Evolutionary conservation across 2,797 vertebrate genomes (phyloP), one percentile per base, ranked within the genome.

Genomic region (Ibycter americanus): DNA sequence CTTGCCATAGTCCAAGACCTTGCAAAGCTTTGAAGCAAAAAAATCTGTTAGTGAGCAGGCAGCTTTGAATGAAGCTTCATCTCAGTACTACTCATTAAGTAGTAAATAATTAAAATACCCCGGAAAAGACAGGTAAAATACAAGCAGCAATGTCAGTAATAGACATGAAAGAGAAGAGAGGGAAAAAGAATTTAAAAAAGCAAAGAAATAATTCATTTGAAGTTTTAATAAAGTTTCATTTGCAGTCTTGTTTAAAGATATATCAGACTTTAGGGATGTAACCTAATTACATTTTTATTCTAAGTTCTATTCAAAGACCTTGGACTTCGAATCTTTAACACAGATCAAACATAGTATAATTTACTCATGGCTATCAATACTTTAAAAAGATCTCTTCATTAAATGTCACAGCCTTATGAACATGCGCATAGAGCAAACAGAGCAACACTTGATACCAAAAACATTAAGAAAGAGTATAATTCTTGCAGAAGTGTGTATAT

Each of bases 341-440:
- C 94, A 98, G 98, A 97, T 98, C 97, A 98, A 98, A 98, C 98
- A 98, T 95, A 96, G 98, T 98, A 98, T 99, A 99, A 99, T 99
- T 99, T 99, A 98, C 98, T 98, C 96, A 96, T 98, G 98, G 98
- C 97, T 98, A 99, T 99, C 97, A 98, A 99, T 99, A 98, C 98
- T 99, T 99, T 98, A 99, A 98, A 97, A 98, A 97, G 95, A 97
- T 97, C 94, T 98, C 98, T 98, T 99, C 98, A 98, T 98, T 99
- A 98, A 99, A 99, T 98, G 98, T 98, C 97, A 98, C 93, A 98
- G 98, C 94, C 93, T 98, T 97, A 96, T 4, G 91, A 96, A 93
- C 89, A 95, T 40, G 46, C 87, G 95, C 59, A 96, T 77, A 93
- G 56, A 78, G 59, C 65, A 92, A 96, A 94, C 80, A 93, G 87